Evolutionary conservation across 2,797 vertebrate species (phyloP), one percentile per base, ranked within the genome.

Genomic region (Argyrosomus regius): DNA sequence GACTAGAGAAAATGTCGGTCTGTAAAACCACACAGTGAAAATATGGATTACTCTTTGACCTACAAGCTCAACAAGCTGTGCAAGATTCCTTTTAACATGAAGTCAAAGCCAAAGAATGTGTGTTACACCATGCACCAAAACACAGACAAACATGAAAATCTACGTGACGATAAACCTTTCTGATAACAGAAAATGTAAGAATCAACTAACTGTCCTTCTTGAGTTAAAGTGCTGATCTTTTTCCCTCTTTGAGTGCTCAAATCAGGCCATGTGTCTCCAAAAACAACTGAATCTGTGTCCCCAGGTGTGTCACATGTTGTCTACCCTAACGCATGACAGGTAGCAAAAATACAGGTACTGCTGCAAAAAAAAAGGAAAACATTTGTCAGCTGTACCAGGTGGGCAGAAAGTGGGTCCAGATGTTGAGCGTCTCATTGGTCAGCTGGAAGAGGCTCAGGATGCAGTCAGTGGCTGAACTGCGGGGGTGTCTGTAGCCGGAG

Each of bases 361-460:
- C 8, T 1, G 35, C 35, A 2, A 9, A 39, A 39, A 39, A 39
- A 9, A 31, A 39, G 8, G 35, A 39, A 39, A 39, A 39, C 35
- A 13, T n/a, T 16, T 6, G 17, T 16, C 58, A 53, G 24, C 43
- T 17, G 18, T 94, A 99, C 98, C 97, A 98, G 82, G 97, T 95
- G 5, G 98, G 97, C 59, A 99, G 70, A 60, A 99, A 96, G 84
- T 99, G 98, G 0, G 98, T 99, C 98, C 98, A 99, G 92, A 99
- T 97, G 88, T 99, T 99, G 48, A 99, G 92, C 0, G 98, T 99
- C 94, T 99, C 98, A 46, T 99, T 99, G 69, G 97, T 98, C 94
- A 98, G 95, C 80, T 97, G 97, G 91, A 99, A 98, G 87, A 97
- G 94, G 78, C 98, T 99, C 80, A 96, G 95, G 83, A 99, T 66